Evolutionary conservation across 1,140 invertebrate species (phyloP), one percentile per base, ranked within the genome.

Genomic region (Venturia canescens): DNA sequence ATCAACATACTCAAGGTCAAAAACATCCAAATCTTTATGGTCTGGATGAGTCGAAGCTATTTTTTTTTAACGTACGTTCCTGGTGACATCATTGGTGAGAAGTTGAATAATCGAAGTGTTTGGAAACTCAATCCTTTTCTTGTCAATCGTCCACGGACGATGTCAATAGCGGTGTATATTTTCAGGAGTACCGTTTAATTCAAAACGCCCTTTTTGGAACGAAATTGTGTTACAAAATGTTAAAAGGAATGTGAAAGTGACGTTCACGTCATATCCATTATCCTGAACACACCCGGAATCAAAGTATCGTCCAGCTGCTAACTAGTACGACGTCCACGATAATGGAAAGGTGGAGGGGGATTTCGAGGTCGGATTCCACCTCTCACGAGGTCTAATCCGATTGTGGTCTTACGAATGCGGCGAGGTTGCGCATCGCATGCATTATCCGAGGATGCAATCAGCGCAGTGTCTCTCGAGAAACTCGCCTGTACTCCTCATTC

Each of bases 341-440:
- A 60, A 79, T 26, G 7, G 34, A 63, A 50, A 48, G 48, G 50
- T 23, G 69, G 15, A 23, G 27, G 29, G 48, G 60, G 69, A 72
- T 50, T n/a, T 48, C 67, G 38, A 38, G 78, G 29, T 34, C 31
- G 31, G 75, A 71, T 83, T 69, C 79, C 23, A 29, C 63, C 57
- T 80, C 78, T 75, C 72, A 66, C 71, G 82, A 80, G 82, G 48
- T 29, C 72, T 78, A 69, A 83, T 83, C 78, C 78, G 67, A 80
- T 83, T 60, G 53, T 80, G 67, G 78, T 77, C 70, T 74, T 71
- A 9, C 21, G 60, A 44, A 48, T 18, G 60, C 70, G 29, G 66
- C 31, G 27, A 69, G 29, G 27, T 31, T 69, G 66, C 70, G 38
- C 78, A 79, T 79, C 67, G 66, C 31, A 67, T 50, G 66, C 78